A percentile compares a stretch with the other conserved stretches of the same genome.
These are phyloP conservation scores for Ylistrum balloti DNA, from an alignment of 1,140 invertebrate genomes.

Conservation along the genomic window DNA sequence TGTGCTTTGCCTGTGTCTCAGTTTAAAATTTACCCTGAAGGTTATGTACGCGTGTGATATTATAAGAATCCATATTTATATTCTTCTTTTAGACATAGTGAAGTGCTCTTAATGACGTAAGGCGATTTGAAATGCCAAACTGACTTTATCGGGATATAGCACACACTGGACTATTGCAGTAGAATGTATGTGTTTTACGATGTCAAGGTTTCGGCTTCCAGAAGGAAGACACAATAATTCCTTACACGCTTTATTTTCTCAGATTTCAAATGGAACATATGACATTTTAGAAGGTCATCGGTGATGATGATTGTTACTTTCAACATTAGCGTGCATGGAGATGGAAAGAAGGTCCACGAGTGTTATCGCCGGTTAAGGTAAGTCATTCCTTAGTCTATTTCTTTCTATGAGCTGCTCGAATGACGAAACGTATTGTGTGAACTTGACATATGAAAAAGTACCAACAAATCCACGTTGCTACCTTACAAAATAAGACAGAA, in stretches of 20 bases:
- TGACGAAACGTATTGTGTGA: too few species aligned
- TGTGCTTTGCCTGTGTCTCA: too few species aligned
- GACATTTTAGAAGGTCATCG: neutral
- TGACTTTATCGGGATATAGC: neutral
- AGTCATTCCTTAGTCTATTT: neutral
- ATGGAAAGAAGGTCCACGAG: neutral
- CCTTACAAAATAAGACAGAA: too few species aligned
- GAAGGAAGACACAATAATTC: neutral
- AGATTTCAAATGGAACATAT: neutral
- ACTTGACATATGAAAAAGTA: too few species aligned
- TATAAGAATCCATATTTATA: neutral
- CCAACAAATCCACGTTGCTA: too few species aligned
- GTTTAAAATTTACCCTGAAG: too few species aligned
- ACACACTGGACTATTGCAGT: neutral
- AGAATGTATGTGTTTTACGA: neutral
- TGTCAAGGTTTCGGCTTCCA: neutral
- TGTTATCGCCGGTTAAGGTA: neutral
- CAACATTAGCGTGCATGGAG: neutral
- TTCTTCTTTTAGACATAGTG: neutral
- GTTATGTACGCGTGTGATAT: neutral
- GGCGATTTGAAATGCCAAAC: neutral
- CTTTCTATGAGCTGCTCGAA: too few species aligned
- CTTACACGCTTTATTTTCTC: neutral
- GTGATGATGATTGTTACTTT: neutral
- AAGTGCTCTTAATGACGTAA: conserved; percentile 34